Percentiles rank a stretch among this genome's conserved stretches.
These are phyloP conservation scores for Rhinoptilus africanus DNA, from an alignment of 2,113 vertebrate species.

Conservation along the genomic window DNA sequence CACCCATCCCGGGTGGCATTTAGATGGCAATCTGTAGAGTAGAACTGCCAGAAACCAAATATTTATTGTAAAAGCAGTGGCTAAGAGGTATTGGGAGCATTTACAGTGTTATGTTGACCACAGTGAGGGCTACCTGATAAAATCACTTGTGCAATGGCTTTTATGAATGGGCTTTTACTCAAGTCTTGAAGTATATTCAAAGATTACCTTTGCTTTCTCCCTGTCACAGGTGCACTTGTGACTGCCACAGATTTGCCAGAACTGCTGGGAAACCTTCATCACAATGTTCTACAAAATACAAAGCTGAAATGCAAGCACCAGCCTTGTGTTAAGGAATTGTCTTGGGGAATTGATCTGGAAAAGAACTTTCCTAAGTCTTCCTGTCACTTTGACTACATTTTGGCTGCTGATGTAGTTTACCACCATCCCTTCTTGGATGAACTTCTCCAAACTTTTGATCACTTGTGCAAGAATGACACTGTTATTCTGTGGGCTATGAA, in stretches of 20 bases:
- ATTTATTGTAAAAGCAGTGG: neutral
- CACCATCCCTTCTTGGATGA: conserved; percentile 86
- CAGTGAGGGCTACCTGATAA: neutral
- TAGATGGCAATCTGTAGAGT: neutral
- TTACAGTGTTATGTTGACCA: neutral
- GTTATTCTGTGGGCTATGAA: conserved; percentile 93
- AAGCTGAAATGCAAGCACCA: conserved; percentile 82
- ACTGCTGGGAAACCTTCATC: conserved; percentile 88
- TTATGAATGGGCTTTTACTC: neutral
- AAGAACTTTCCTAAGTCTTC: conserved; percentile 81
- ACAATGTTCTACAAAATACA: conserved; percentile 86
- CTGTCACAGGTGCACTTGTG: conserved; percentile 85
- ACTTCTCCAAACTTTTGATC: conserved; percentile 88
- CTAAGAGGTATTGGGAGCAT: neutral
- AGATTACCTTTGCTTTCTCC: neutral
- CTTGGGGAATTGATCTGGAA: conserved; percentile 86
- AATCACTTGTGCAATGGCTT: neutral
- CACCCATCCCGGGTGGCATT: neutral
- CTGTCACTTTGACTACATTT: conserved; percentile 85
- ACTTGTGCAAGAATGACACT: conserved; percentile 86
- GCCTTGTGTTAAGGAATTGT: conserved; percentile 85
- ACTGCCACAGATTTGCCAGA: conserved; percentile 92
- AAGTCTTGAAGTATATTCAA: neutral
- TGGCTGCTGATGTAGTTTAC: conserved; percentile 96
- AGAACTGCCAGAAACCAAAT: neutral